A percentile compares a stretch with the other conserved stretches of the same genome.
These are phyloP conservation scores for Meteorus cinctellus DNA, from an alignment of 2,888 invertebrate genomes.

Conservation along the genomic window DNA sequence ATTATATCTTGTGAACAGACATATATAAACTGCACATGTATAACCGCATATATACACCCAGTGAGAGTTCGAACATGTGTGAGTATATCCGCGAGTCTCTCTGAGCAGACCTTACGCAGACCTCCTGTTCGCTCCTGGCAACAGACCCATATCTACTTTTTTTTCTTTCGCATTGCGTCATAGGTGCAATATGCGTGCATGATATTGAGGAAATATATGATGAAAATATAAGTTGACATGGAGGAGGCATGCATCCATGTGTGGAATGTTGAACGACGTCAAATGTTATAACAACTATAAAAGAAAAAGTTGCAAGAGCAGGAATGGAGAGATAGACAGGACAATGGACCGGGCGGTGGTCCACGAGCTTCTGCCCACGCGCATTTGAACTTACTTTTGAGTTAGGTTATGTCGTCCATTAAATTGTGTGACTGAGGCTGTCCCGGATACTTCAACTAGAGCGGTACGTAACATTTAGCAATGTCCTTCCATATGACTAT, in stretches of 20 bases:
- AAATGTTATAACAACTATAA: conserved; percentile 10
- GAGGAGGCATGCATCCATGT: conserved; percentile 37
- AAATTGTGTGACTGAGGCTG: conserved; percentile 40
- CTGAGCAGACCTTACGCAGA: conserved; percentile 5
- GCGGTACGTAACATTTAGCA: conserved; percentile 43
- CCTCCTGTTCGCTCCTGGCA: neutral
- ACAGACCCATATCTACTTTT: neutral
- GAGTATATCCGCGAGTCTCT: neutral
- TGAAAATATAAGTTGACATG: conserved; percentile 28
- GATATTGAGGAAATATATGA: conserved; percentile 24
- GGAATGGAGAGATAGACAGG: conserved; percentile 56
- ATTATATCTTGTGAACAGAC: conserved; percentile 23
- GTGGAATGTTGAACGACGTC: conserved; percentile 31
- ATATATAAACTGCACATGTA: neutral
- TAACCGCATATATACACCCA: neutral
- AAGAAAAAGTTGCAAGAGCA: conserved; percentile 25
- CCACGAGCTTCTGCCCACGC: conserved; percentile 52
- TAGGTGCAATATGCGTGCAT: conserved; percentile 5
- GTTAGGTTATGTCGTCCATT: conserved; percentile 46
- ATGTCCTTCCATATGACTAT: conserved; percentile 27
- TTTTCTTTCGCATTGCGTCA: neutral
- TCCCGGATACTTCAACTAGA: conserved; percentile 45
- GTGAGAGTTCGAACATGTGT: neutral
- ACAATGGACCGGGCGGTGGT: conserved; percentile 54
- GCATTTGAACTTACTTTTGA: conserved; percentile 54